Evolutionary conservation across 2,797 vertebrate genomes (phyloP), one percentile per base, ranked within the genome.

Genomic region (Scleropages formosus): DNA sequence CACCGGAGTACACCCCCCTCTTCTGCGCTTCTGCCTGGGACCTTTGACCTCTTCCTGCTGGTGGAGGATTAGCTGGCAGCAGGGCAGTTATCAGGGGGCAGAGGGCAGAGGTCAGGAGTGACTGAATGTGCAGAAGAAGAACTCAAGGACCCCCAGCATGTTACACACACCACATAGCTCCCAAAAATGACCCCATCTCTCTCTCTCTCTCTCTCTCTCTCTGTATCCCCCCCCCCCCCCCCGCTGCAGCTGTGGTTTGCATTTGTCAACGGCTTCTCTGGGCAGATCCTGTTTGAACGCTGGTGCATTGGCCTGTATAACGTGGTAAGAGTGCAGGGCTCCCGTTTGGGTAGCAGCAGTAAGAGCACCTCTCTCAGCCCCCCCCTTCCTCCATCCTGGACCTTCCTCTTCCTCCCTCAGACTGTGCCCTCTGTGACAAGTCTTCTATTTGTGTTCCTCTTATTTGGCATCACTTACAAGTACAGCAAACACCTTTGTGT

Each of bases 231-330:
- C 82, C 90, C 87, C 91, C 59, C 20, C 89, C 81, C 87, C 85
- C 90, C 82, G 90, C 87, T 91, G 77, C 93, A 99, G 98, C 95
- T 99, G 88, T 99, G 98, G 98, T 99, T 99, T 85, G 96, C 98
- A 79, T 99, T 99, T 77, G 94, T 98, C 84, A 99, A 98, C 82
- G 98, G 97, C 83, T 99, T 99, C 93, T 99, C 98, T 26, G 98
- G 98, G 44, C 98, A 99, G 94, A 98, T 99, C 91, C 90, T 99
- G 56, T 99, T 99, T 92, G 98, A 99, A 80, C 94, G 96, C 68
- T 99, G 98, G 98, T 99, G 98, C 88, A 99, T 99, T 47, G 96
- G 98, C 85, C 90, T 99, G 77, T 99, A 99, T 89, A 99, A 99
- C 0, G 98, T 99, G 95, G 98, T 99, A 93, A 95, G 96, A 93